Base-by-base conservation (phyloP, 2,797 vertebrate species). In the Melanotaenia parkinsoni region DNA sequence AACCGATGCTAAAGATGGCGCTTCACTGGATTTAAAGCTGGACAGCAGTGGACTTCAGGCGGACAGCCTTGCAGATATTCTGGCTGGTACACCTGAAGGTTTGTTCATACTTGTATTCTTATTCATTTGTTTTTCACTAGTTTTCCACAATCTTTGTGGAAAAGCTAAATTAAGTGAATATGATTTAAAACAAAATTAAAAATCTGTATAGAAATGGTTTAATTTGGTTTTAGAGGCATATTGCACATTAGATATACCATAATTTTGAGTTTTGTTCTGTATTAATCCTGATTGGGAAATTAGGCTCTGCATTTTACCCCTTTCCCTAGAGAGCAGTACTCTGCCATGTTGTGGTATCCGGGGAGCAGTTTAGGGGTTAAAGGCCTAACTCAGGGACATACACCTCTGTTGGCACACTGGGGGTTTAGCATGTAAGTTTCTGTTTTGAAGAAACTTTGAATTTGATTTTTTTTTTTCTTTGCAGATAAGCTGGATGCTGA, bases 401-500 rank as follows among this genome's bases (percentile, higher is more conserved):
- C 14, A 45, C 43, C 18, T 45, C 43, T 20, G 6, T 45, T 8
- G 4, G 18, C 4, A 16, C 18, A 45, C 43, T 16, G 40, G 40
- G 16, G 43, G 18, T 45, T 47, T 45, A 20, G 16, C 43, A 45
- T 18, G 4, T 8, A 47, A 20, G 6, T 47, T 47, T 47, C 20
- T 8, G 30, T 2, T n/a, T 47, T 47, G 20, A 47, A 47, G 20
- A 20, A 47, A 47, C 20, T n/a, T n/a, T 47, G 1, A 62, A 10
- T 6, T 28, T 18, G 14, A 43, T 6, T 61, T 26, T 32, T 67
- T 32, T 67, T 69, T 3, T 59, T 43, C 70, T 74, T 82, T 77
- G 14, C 76, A 99, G 98, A 99, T 84, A 99, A 99, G 74, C 78
- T 99, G 13, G 98, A 99, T 0, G 97, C 98, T 2, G 98, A 99